These are phyloP conservation scores for Petrocephalus sullivani DNA, from an alignment of 2,797 vertebrate species.

Conservation along the genomic window DNA sequence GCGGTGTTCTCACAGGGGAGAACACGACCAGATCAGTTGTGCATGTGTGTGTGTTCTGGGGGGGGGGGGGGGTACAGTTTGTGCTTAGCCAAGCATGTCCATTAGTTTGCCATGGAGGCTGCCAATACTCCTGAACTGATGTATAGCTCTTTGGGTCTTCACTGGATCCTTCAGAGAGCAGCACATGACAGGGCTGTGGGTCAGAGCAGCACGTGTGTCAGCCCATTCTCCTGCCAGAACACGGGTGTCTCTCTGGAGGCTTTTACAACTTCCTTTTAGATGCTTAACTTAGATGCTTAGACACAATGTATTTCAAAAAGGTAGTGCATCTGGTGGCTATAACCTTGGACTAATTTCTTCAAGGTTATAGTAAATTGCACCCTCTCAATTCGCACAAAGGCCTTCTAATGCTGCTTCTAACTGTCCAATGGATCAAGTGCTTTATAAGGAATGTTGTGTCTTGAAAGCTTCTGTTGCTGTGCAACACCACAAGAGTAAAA, in stretches of 20 bases:
- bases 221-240: neutral
- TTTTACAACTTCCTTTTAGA: neutral
- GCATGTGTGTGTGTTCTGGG: neutral
- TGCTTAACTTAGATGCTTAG: neutral
- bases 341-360: neutral
- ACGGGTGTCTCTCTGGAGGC: neutral
- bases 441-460: neutral
- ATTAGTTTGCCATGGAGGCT: neutral
- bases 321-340: neutral
- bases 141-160: neutral
- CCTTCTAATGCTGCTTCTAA: neutral
- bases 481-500: neutral
- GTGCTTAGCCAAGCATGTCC: conserved; percentile 8
- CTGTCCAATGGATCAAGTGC: neutral
- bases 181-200: neutral
- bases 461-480: neutral
- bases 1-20: neutral
- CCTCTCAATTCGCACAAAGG: neutral
- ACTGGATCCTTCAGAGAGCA: neutral
- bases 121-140: neutral
- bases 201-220: neutral
- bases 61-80: neutral
- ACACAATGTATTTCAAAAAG: neutral
- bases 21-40: neutral
- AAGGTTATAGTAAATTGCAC: neutral